These are phyloP conservation scores for Todiramphus saurophagus DNA, from an alignment of 2,113 vertebrate species.

Conservation along the genomic window DNA sequence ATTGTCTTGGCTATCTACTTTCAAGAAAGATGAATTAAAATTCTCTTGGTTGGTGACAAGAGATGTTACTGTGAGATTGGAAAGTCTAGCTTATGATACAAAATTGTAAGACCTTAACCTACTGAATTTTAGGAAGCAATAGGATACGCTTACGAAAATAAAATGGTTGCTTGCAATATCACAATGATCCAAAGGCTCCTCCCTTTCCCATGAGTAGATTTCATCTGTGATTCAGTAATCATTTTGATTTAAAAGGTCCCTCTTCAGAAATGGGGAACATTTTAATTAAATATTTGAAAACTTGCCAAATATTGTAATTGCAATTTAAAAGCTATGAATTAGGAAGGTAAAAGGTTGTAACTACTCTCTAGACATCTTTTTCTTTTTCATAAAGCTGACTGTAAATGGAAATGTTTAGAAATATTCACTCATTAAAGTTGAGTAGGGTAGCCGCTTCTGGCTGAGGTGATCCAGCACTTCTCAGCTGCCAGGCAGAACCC, in stretches of 20 bases:
- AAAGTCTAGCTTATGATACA: not conserved
- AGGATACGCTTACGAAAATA: not conserved
- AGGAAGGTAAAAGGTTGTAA: slow-evolving; percentile 42
- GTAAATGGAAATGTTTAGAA: not conserved
- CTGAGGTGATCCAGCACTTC: not conserved
- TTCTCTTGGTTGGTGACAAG: not conserved
- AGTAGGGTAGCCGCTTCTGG: not conserved
- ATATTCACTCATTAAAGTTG: not conserved
- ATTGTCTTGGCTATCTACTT: not conserved
- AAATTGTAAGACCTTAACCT: not conserved
- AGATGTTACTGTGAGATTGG: not conserved
- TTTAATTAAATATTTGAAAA: slow-evolving; percentile 47
- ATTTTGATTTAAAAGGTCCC: not conserved
- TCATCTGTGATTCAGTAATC: not conserved
- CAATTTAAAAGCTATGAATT: slow-evolving; percentile 40
- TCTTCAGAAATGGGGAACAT: not conserved
- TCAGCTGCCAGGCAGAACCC: not conserved
- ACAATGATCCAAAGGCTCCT: not conserved
- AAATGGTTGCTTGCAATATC: not conserved
- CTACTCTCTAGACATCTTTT: not conserved
- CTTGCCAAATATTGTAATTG: not conserved
- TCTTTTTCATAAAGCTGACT: not conserved
- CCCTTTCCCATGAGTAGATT: not conserved
- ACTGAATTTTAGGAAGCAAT: not conserved
- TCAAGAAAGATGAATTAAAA: not conserved